Percentiles rank a stretch among this genome's conserved stretches.
These are phyloP conservation scores for Enteromius afrohamiltoni DNA, from an alignment of 2,797 vertebrate species.

Conservation along the genomic window DNA sequence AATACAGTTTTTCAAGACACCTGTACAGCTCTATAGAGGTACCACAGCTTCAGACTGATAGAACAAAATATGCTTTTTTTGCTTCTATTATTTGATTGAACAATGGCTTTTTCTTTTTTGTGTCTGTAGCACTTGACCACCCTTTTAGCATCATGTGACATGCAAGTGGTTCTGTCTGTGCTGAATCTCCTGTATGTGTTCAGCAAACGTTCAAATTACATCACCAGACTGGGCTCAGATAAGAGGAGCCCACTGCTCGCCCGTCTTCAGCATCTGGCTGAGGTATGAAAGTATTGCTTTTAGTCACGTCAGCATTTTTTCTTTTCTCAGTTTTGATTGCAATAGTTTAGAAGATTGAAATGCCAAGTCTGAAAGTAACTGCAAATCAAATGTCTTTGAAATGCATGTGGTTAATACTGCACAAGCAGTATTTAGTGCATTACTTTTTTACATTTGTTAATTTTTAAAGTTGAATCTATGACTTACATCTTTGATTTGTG, in stretches of 20 bases:
- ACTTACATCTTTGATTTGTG: not conserved
- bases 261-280: conserved; percentile 94
- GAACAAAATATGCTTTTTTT: not conserved
- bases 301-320: not conserved
- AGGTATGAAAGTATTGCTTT: conserved; percentile 76
- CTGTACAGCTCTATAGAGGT: conserved; percentile 99
- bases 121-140: conserved; percentile 91
- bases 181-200: conserved; percentile 98
- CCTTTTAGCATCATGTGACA: conserved; percentile 95
- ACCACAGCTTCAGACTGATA: conserved; percentile 44
- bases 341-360: not conserved
- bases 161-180: conserved; percentile 98
- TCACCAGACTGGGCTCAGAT: conserved; percentile 94
- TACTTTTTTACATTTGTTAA: not conserved
- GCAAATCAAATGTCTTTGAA: not conserved
- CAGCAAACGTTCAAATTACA: conserved; percentile 98
- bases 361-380: not conserved
- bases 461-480: not conserved
- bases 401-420: not conserved
- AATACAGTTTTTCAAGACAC: conserved; percentile 97
- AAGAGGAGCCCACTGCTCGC: conserved; percentile 92
- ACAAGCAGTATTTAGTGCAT: not conserved
- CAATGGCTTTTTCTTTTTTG: not conserved
- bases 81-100: not conserved
- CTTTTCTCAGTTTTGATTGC: not conserved